These are phyloP conservation scores for Synergus laeviventris DNA, from an alignment of 2,888 invertebrate species.

Conservation along the genomic window DNA sequence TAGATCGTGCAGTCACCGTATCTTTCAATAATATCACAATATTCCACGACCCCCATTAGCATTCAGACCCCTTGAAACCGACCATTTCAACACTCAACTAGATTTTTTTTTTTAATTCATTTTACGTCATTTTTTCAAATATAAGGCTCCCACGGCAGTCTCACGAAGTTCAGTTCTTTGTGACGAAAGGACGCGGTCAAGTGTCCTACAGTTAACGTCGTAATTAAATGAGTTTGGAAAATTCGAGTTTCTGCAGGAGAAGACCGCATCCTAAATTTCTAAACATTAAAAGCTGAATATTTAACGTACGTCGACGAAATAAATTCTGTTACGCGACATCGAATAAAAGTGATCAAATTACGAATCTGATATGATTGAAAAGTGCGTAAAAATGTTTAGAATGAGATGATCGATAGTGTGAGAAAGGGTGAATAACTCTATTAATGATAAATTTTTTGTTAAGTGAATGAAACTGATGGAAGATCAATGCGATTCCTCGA, in stretches of 20 bases:
- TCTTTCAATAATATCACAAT: conserved; percentile 59
- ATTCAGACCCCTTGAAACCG: conserved; percentile 49
- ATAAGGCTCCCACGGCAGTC: conserved; percentile 69
- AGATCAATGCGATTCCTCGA: background rate
- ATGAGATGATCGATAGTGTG: background rate
- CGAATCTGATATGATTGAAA: background rate
- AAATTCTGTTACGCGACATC: background rate
- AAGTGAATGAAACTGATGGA: background rate
- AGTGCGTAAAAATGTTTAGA: background rate
- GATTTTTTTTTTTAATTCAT: conserved; percentile 45
- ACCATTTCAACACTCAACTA: conserved; percentile 48
- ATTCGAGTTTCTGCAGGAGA: background rate
- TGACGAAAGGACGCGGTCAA: conserved; percentile 53
- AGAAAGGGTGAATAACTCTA: background rate
- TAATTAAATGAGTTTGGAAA: background rate
- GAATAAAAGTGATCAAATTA: background rate
- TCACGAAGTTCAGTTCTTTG: conserved; percentile 68
- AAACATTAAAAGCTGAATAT: conserved; percentile 53
- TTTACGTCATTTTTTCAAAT: conserved; percentile 55
- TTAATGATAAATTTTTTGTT: background rate
- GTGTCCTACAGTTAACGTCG: background rate
- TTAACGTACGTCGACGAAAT: conserved; percentile 46
- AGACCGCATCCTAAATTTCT: conserved; percentile 46
- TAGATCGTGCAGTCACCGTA: conserved; percentile 36
- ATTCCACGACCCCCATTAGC: conserved; percentile 54